These are phyloP conservation scores for Amitus sp. DNA, from an alignment of 2,888 invertebrate species.

Conservation along the genomic window DNA sequence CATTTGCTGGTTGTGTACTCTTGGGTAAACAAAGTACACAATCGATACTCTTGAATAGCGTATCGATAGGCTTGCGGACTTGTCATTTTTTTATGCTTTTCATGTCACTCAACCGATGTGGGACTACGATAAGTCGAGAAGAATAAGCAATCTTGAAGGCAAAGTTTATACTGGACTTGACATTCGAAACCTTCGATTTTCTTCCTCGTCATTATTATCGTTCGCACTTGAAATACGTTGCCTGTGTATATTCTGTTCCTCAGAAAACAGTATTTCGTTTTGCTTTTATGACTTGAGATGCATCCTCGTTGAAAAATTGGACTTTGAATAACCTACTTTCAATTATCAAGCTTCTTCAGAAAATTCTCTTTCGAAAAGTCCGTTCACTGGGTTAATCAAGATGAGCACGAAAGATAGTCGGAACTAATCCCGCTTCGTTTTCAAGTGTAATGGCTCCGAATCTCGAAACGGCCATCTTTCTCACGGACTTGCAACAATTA, in stretches of 20 bases:
- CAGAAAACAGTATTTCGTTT: too few relatives aligned
- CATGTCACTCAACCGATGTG: constrained; percentile 28
- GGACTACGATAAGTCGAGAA: constrained; percentile 21
- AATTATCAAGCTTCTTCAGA: too few relatives aligned
- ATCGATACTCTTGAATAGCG: constrained; percentile 47
- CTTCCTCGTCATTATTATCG: too few relatives aligned
- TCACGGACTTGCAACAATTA: constrained; percentile 57
- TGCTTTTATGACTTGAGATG: too few relatives aligned
- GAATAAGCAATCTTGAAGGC: constrained; percentile 9
- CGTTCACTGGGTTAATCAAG: constrained; percentile 4
- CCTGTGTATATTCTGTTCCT: too few relatives aligned
- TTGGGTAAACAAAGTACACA: too few relatives aligned
- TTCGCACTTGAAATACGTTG: too few relatives aligned
- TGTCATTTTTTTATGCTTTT: constrained; percentile 49
- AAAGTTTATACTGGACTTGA: neutral
- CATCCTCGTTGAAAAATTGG: too few relatives aligned
- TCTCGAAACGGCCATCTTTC: constrained; percentile 38
- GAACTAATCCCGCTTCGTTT: constrained; percentile 33
- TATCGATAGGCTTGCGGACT: constrained; percentile 55
- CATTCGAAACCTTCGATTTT: neutral
- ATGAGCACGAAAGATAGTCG: neutral
- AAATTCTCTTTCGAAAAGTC: neutral
- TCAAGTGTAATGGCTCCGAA: constrained; percentile 17
- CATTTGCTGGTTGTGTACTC: too few relatives aligned
- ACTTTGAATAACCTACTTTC: neutral